Conservation (phyloP, 2,888 invertebrate genomes). For the Scaptomyza caliginosa region DNA sequence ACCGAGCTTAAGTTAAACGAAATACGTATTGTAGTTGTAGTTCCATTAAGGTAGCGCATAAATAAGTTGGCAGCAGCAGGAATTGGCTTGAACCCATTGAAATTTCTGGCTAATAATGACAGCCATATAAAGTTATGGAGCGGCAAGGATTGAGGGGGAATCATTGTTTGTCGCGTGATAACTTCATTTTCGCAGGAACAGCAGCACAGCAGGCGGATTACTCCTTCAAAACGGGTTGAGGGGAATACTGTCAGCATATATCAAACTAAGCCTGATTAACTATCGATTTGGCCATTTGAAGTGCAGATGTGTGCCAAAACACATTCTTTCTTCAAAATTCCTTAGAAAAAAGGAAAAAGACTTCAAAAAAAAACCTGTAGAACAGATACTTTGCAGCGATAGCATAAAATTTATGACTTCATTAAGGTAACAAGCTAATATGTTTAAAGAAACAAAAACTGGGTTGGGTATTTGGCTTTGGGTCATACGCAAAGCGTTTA, state of each 20-base stretch:
- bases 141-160: constrained; percentile 33
- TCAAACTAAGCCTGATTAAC: constrained; percentile 81
- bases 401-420: constrained; percentile 79
- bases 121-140: constrained; percentile 72
- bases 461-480: constrained; percentile 48
- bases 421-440: constrained; percentile 80
- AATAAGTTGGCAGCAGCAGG: constrained; percentile 58
- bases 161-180: constrained; percentile 78
- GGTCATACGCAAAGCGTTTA: constrained; percentile 71
- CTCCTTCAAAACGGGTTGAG: constrained; percentile 11
- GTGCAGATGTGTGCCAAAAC: constrained; percentile 63
- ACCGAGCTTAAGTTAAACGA: neutral
- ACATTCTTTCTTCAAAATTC: constrained; percentile 52
- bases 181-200: constrained; percentile 70
- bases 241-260: constrained; percentile 74
- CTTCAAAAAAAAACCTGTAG: constrained; percentile 43
- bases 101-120: constrained; percentile 77
- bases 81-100: constrained; percentile 49
- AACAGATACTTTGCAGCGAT: constrained; percentile 63
- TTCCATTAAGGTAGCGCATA: constrained; percentile 76
- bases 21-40: constrained; percentile 24
- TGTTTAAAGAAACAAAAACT: constrained; percentile 54
- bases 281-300: constrained; percentile 41
- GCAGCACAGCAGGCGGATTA: constrained; percentile 48
- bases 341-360: constrained; percentile 40